A percentile compares a stretch with the other conserved stretches of the same genome.
These are phyloP conservation scores for Drosophila seclusa DNA, from an alignment of 2,888 invertebrate species.

Conservation along the genomic window DNA sequence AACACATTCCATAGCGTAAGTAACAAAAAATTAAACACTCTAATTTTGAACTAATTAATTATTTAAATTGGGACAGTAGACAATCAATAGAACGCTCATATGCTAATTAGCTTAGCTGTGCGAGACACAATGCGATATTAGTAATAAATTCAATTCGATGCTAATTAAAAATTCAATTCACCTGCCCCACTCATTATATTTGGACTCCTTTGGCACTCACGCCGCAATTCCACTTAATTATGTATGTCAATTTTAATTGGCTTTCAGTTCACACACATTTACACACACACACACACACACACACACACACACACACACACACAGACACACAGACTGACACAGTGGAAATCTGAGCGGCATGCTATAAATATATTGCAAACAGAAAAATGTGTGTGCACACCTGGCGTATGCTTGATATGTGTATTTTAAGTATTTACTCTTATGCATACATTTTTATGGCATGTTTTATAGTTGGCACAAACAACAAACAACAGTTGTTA, in stretches of 20 bases:
- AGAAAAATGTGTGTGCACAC: conserved; percentile 46
- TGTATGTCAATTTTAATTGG: conserved; percentile 78
- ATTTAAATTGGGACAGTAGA: conserved; percentile 5
- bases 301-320: conserved; percentile 10
- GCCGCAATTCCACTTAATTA: conserved; percentile 64
- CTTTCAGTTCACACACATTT: conserved; percentile 61
- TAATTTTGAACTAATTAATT: not conserved
- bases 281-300: conserved; percentile 15
- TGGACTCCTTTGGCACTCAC: conserved; percentile 41
- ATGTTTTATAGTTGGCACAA: conserved; percentile 16
- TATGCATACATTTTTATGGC: conserved; percentile 21
- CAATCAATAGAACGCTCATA: conserved; percentile 12
- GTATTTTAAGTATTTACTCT: not conserved
- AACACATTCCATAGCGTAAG: not conserved
- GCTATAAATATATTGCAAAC: conserved; percentile 64
- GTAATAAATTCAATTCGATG: conserved; percentile 42
- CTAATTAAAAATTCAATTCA: conserved; percentile 70
- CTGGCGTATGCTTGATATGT: conserved; percentile 61
- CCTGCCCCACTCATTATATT: conserved; percentile 53
- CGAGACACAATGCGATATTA: conserved; percentile 18
- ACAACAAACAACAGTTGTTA: conserved; percentile 28
- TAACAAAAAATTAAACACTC: not conserved
- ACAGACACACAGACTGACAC: conserved; percentile 1
- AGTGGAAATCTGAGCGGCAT: conserved; percentile 43
- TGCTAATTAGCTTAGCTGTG: conserved; percentile 10